Evolutionary conservation across 2,797 vertebrate species (phyloP).

Genomic region (Myotis myotis): DNA sequence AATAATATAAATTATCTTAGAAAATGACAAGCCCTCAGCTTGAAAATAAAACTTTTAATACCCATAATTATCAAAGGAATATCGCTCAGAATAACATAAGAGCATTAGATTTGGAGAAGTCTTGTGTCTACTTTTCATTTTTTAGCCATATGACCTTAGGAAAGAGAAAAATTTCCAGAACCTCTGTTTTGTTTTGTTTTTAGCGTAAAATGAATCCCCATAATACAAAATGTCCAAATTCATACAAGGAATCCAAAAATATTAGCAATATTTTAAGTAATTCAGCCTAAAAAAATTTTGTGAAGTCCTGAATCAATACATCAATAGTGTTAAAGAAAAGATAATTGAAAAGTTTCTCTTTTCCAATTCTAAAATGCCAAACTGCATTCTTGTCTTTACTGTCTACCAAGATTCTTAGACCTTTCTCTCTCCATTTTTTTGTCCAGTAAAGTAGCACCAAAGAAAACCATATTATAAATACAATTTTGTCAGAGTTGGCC

Average conservation of each 20-base stretch:
- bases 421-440: not conserved
- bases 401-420: not conserved
- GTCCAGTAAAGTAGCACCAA: not conserved
- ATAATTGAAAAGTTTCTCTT: not conserved
- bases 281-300: not conserved
- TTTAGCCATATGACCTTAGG: not conserved
- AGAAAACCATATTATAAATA: not conserved
- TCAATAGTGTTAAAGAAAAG: not conserved
- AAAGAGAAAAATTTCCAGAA: not conserved
- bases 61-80: not conserved
- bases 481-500: not conserved
- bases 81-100: not conserved
- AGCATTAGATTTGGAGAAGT: not conserved
- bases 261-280: not conserved
- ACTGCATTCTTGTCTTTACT: not conserved
- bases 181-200: not conserved
- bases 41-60: not conserved
- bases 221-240: not conserved
- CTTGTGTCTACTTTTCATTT: not conserved
- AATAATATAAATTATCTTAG: conserved; percentile 2
- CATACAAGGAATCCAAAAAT: not conserved
- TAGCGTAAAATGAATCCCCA: not conserved
- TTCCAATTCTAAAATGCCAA: not conserved
- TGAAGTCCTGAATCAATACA: not conserved
- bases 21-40: not conserved